Base-by-base conservation (phyloP, 2,797 vertebrate species). In the Bovichtus variegatus region DNA sequence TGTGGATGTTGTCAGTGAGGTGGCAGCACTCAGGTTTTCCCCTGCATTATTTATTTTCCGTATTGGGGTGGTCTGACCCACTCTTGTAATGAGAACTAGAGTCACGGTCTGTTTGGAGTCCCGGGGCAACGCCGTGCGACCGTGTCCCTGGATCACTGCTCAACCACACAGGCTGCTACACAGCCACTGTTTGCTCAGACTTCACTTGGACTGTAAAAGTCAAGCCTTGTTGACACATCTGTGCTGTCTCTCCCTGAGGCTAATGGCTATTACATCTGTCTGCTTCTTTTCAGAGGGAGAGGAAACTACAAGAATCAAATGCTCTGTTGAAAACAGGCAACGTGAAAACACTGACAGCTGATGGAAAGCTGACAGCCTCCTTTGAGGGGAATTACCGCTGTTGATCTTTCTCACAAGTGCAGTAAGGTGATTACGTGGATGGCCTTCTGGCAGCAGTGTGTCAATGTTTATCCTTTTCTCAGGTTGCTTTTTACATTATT, bases 71-170 rank as follows among this genome's bases (percentile, higher is more conserved):
- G 93, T 93, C 93, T 91, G 92, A 92, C 87, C 87, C 82, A 73
- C 85, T 88, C 90, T 81, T 91, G 87, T 93, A 93, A 94, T 93
- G 91, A 95, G 93, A 88, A 88, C 85, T 88, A 72, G 90, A 94
- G 93, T 92, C 92, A 92, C 70, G 91, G 91, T 94, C 92, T 91
- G 88, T 93, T 94, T 93, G 88, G 80, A 91, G 88, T 93, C 92
- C 74, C 61, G 66, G 91, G 91, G 85, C 92, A 91, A 90, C 75
- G 77, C 84, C 74, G 80, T 83, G 84, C 86, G 73, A 90, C 84
- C 76, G 55, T 69, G 80, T 91, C 91, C 89, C 92, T 87, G 91
- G 93, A 94, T 93, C 87, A 80, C 77, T 76, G 93, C 90, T 93
- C 89, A 91, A 89, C 92, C 92, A 91, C 94, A 93, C 87, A 89